Evolutionary conservation across 2,797 vertebrate species (phyloP), one percentile per base, ranked within the genome.

Genomic region (Melanotaenia pygmaea): DNA sequence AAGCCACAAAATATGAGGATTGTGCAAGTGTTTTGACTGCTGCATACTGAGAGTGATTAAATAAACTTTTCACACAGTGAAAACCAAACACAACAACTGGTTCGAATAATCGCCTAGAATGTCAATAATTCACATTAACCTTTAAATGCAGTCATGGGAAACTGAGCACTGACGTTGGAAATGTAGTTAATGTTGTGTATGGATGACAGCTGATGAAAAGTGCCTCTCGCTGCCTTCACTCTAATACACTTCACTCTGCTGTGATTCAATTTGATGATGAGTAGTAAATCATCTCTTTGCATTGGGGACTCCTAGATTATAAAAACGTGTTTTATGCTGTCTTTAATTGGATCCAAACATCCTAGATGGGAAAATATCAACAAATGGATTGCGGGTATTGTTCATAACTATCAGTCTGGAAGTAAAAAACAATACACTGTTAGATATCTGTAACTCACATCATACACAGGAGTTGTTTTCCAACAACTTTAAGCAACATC

Each of bases 301-400:
- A 2, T 65, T 10, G 0, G 34, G 81, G 86, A 79, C 67, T 68
- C 64, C 62, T 61, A 59, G 72, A 89, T 89, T 76, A 86, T 63
- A 84, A 87, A 59, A 89, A 64, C 63, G 77, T 74, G 87, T 89
- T 84, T 86, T 75, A 83, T 82, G 81, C 77, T 74, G 68, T 70
- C 26, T 82, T 77, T 87, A 87, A 92, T 88, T 83, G 69, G 62
- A 86, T 84, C 82, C 86, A 86, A 91, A 88, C 86, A 88, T 37
- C 22, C 24, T 59, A 57, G 62, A 78, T 84, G 78, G 73, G 74
- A 85, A 86, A 74, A 68, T 62, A 66, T 72, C 63, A 81, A 67
- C 59, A 63, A 81, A 74, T 65, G 45, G 28, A 70, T 59, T 73
- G 72, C 53, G 79, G 50, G 35, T 83, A 37, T 64, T 79, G 56